Base-by-base conservation (phyloP, 2,888 invertebrate species). In the Sinodicranocentrus sp. region DNA sequence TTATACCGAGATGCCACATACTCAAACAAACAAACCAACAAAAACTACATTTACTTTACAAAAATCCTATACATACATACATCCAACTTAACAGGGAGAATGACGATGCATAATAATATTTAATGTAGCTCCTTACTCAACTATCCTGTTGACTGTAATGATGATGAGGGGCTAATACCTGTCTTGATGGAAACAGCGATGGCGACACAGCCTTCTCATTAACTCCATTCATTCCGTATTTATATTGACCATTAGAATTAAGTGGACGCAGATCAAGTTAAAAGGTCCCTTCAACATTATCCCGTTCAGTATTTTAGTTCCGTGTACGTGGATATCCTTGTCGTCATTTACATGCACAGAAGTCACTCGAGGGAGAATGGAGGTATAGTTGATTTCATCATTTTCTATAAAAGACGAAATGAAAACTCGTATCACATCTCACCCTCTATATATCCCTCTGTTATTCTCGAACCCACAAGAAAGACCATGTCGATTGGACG, bases 251-350 rank as follows among this genome's bases (percentile, higher is more conserved):
- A 82, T 82, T 82, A 82, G 82, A 82, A 82, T 82, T 82, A 82
- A 82, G 82, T 82, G 82, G 73, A 82, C 75, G 82, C 73, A 82
- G 82, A 82, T 82, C 75, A 82, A 82, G 73, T 75, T 82, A 82
- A 82, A 82, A 82, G 82, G 67, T 67, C 73, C 59, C 21, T 61
- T 33, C 6, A 21, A 52, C 48, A 70, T 70, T 70, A 63, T 43
- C 43, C 13, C 13, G 28, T 63, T 63, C 17, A 67, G 2, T 68
- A 21, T 65, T 52, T 25, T 68, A n/a, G n/a, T n/a, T n/a, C n/a
- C n/a, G n/a, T n/a, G n/a, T n/a, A n/a, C n/a, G n/a, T n/a, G n/a
- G n/a, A n/a, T n/a, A n/a, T n/a, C n/a, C n/a, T n/a, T n/a, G n/a
- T n/a, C n/a, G n/a, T n/a, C n/a, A n/a, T n/a, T n/a, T n/a, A n/a